These are phyloP conservation scores for Tringa solitaria DNA, from an alignment of 2,113 vertebrate genomes.

Conservation along the genomic window DNA sequence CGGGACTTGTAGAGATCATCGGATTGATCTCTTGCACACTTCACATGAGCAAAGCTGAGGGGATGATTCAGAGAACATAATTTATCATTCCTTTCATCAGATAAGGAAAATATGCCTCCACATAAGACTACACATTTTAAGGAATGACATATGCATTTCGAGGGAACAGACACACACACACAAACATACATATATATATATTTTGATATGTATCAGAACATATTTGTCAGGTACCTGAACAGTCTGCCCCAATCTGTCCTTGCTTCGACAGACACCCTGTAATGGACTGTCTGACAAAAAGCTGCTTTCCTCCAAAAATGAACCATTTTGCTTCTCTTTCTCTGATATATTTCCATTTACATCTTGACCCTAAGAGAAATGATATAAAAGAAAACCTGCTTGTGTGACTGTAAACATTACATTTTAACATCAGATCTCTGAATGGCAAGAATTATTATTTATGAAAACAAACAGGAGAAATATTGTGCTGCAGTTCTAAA, in stretches of 20 bases:
- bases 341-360: conserved; percentile 15
- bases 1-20: background rate
- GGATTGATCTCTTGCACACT: background rate
- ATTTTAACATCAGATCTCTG: background rate
- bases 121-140: background rate
- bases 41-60: background rate
- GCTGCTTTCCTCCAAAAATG: background rate
- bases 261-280: background rate
- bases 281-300: background rate
- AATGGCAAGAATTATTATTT: background rate
- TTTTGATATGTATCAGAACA: background rate
- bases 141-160: background rate
- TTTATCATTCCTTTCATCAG: background rate
- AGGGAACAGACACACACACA: background rate
- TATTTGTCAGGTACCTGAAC: background rate
- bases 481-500: background rate
- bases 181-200: accelerated
- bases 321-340: background rate
- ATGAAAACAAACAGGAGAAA: background rate
- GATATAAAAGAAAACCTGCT: background rate
- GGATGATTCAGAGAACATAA: background rate
- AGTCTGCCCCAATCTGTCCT: background rate
- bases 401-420: background rate
- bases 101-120: background rate
- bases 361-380: conserved; percentile 15